Percentiles rank a stretch among this genome's conserved stretches.
Conservation (phyloP, 2,888 invertebrate species). For the Hyposoter didymator region DNA sequence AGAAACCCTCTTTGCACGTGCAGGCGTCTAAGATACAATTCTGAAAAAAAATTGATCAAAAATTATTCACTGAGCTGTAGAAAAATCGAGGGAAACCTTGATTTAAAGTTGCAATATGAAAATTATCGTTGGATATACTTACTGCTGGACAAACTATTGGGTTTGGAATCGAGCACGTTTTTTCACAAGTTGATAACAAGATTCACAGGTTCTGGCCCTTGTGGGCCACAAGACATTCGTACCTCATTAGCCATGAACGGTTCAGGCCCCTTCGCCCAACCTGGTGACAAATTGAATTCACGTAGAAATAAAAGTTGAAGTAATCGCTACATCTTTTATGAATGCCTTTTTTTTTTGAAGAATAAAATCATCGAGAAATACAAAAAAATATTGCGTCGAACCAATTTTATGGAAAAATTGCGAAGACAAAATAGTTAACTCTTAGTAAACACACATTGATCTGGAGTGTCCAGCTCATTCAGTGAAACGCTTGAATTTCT, state of each 20-base stretch:
- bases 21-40: constrained; percentile 18
- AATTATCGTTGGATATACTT: neutral
- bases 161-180: constrained; percentile 16
- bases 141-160: constrained; percentile 17
- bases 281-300: neutral
- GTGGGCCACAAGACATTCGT: neutral
- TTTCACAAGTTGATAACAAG: constrained; percentile 31
- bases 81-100: neutral
- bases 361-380: neutral
- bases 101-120: neutral
- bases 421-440: neutral
- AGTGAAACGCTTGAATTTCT: too few species aligned
- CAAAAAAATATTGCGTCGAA: too few species aligned
- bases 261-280: neutral
- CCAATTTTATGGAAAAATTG: too few species aligned
- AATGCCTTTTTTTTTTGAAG: neutral
- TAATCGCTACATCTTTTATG: too few species aligned
- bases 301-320: neutral
- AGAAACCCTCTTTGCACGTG: constrained; percentile 28
- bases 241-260: neutral
- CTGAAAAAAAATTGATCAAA: constrained; percentile 19
- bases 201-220: too few species aligned
- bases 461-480: too few species aligned
- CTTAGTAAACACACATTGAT: too few species aligned
- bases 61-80: neutral